phyloP scores from a whole-genome alignment of 2,888 invertebrate genomes.

The Trichogramma evanescens region DNA sequence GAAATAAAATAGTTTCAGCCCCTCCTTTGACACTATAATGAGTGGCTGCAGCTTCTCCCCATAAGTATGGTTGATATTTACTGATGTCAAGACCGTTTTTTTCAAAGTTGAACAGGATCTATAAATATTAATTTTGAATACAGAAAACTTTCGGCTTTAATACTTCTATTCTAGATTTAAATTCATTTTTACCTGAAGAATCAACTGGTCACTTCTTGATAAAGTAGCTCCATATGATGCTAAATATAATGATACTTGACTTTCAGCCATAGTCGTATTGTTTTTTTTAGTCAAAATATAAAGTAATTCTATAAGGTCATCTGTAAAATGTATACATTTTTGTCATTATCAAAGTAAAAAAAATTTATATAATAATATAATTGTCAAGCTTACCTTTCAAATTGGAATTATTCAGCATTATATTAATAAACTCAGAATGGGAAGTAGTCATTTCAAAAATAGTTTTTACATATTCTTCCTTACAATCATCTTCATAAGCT shows the following conservation, averaged over 20 bases:
- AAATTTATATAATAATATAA: neutral
- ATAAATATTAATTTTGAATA: constrained; percentile 21
- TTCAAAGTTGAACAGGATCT: constrained; percentile 65
- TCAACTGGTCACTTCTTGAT: constrained; percentile 61
- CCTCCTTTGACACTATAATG: constrained; percentile 65
- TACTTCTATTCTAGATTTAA: neutral
- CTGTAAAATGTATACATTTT: constrained; percentile 45
- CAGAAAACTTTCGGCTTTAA: neutral
- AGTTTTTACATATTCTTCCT: constrained; percentile 49
- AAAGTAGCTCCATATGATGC: constrained; percentile 73
- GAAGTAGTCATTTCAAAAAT: constrained; percentile 69
- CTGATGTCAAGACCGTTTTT: constrained; percentile 58
- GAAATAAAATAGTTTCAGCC: constrained; percentile 56
- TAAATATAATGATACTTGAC: constrained; percentile 69
- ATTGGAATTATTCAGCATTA: constrained; percentile 52
- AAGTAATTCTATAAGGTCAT: constrained; percentile 60
- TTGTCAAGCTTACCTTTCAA: constrained; percentile 37
- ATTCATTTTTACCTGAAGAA: constrained; percentile 48
- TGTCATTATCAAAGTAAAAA: constrained; percentile 1
- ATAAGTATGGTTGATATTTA: constrained; percentile 71
- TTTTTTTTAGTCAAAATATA: constrained; percentile 58
- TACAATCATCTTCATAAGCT: constrained; percentile 51
- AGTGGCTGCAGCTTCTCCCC: constrained; percentile 74
- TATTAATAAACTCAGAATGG: constrained; percentile 70
- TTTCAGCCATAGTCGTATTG: constrained; percentile 57